A percentile compares a stretch with the other conserved stretches of the same genome.
These are phyloP conservation scores for Epinephelus cyanopodus DNA, from an alignment of 2,113 vertebrate species.

Conservation along the genomic window DNA sequence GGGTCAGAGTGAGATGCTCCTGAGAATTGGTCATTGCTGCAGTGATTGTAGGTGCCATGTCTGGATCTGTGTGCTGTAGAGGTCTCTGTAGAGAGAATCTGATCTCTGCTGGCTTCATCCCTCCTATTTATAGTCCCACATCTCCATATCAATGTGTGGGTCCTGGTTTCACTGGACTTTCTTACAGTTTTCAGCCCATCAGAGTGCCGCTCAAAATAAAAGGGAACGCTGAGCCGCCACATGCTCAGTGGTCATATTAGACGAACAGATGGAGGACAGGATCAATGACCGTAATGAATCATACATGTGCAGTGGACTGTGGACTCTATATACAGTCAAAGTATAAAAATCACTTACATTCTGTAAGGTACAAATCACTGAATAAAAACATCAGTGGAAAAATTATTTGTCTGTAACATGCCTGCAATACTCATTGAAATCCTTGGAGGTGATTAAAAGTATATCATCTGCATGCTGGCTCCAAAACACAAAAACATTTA, in stretches of 20 bases:
- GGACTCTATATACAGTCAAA: not conserved
- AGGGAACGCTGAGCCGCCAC: not conserved
- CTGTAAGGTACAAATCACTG: not conserved
- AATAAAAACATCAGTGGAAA: too few relatives aligned
- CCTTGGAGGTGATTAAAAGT: not conserved
- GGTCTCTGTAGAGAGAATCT: too few relatives aligned
- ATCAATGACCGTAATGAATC: not conserved
- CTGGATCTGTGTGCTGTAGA: too few relatives aligned
- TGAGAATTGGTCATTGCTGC: conserved; percentile 59
- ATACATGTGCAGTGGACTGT: not conserved
- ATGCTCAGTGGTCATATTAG: not conserved
- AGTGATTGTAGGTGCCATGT: conserved; percentile 58
- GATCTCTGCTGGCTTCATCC: too few relatives aligned
- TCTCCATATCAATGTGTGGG: conserved; percentile 79
- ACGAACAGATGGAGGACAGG: conserved; percentile 64
- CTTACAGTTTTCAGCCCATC: conserved; percentile 65
- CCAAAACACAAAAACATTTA: too few relatives aligned
- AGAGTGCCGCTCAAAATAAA: not conserved
- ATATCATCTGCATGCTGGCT: not conserved
- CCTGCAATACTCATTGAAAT: not conserved
- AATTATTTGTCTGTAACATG: not conserved
- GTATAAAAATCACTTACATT: not conserved
- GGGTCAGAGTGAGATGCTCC: conserved; percentile 64
- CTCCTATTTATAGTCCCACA: too few relatives aligned
- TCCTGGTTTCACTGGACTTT: conserved; percentile 67